Evolutionary conservation across 2,888 invertebrate species (phyloP), one percentile per base, ranked within the genome.

Genomic region (Tanytarsus gracilentus): DNA sequence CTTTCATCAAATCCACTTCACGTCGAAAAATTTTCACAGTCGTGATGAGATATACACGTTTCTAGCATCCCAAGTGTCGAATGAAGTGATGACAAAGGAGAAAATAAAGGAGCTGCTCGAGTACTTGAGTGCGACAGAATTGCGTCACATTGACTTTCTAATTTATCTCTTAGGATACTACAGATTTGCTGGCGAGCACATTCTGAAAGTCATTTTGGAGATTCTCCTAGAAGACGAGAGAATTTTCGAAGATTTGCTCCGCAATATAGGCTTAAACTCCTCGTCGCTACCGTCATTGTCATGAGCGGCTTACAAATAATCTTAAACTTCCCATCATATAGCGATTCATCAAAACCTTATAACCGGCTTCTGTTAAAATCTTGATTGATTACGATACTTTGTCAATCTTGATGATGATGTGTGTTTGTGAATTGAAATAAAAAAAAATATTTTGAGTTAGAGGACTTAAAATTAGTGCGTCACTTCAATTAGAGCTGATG

Each of bases 111-210:
- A 30, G 6, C 44, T 48, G 2, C 7, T 48, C 8, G 58, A 27
- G 14, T 44, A 44, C 2, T 25, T 23, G 9, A 16, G 23, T 6
- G 36, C 53, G 7, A n/a, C 25, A 1, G 55, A 55, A 26, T 26
- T 58, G 8, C 40, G 48, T 1, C 48, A 58, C 48, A 33, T 58
- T 18, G 58, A 58, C 48, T 36, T 30, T 21, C 14, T 58, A 1
- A 58, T 58, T n/a, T 48, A 48, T 21, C 7, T 58, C 4, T 29
- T 58, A 14, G 9, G n/a, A 7, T 23, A 18, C 3, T 58, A 58
- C 14, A 8, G n/a, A 1, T 29, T 18, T 48, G 21, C 30, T 4
- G 4, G 14, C 1, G 44, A n/a, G 18, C 16, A n/a, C 33, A 11
- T 48, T 11, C 1, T 33, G 25, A 14, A 30, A 21, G 18, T 23